phyloP scores from a whole-genome alignment of 37 sponge, comb jelly and placozoan genomes.

The Axinella damicornis region DNA sequence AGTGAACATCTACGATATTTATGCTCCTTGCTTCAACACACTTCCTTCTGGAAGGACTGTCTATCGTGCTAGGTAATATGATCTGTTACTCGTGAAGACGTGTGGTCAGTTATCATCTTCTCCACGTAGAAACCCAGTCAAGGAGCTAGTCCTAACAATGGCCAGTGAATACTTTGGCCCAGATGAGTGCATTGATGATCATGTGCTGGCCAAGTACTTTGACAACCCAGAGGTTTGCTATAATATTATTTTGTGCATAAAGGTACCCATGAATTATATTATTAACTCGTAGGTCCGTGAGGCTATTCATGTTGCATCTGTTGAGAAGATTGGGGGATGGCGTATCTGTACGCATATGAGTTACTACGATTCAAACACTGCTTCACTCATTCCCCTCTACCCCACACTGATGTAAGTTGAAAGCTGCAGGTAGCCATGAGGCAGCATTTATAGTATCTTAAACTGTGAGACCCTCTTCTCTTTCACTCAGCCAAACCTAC shows the following conservation, averaged over 20 bases:
- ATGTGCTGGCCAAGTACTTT: constrained; percentile 54
- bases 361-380: constrained; percentile 34
- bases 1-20: constrained; percentile 78
- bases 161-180: constrained; percentile 20
- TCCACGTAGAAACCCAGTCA: constrained; percentile 38
- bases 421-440: too few relatives aligned
- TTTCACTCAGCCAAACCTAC: constrained; percentile 54
- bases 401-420: constrained; percentile 82
- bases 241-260: too few relatives aligned
- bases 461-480: too few relatives aligned
- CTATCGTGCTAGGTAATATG: constrained; percentile 10
- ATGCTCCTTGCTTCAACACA: constrained; percentile 48
- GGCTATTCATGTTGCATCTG: constrained; percentile 70
- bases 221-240: constrained; percentile 52
- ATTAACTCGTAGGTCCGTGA: constrained; percentile 60
- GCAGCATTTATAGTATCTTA: too few relatives aligned
- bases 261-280: too few relatives aligned
- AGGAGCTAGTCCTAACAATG: constrained; percentile 18
- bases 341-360: constrained; percentile 61
- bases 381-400: constrained; percentile 71
- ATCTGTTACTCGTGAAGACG: too few relatives aligned
- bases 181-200: constrained; percentile 69
- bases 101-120: too few relatives aligned
- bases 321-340: constrained; percentile 56
- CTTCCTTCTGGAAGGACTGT: constrained; percentile 4